phyloP scores from a whole-genome alignment of 1,140 invertebrate genomes.

The Sipha flava region DNA sequence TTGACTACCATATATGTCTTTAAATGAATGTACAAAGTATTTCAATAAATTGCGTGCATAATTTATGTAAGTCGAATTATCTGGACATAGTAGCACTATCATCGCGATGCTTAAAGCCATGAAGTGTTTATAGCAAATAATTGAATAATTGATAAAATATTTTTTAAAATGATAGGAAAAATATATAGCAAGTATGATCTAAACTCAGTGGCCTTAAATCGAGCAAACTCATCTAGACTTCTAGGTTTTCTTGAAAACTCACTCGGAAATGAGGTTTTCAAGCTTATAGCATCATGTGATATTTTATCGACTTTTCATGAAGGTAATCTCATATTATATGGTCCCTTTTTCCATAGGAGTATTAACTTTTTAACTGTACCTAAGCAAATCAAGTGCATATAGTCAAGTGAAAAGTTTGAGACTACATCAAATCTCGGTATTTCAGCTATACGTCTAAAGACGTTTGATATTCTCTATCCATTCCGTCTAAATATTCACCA shows the following conservation, averaged over 20 bases:
- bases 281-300: neutral
- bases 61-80: slow-evolving; percentile 32
- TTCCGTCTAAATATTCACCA: slow-evolving; percentile 36
- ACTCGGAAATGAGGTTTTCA: neutral
- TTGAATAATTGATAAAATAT: neutral
- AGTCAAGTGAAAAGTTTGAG: slow-evolving; percentile 41
- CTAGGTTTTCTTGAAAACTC: slow-evolving; percentile 31
- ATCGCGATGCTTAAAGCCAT: slow-evolving; percentile 30
- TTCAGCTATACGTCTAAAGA: slow-evolving; percentile 40
- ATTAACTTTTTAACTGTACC: slow-evolving; percentile 43
- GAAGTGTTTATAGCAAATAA: neutral
- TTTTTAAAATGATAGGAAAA: slow-evolving; percentile 41
- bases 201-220: slow-evolving; percentile 43
- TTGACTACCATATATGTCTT: slow-evolving; percentile 37
- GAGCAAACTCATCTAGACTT: slow-evolving; percentile 3
- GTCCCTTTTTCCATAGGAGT: slow-evolving; percentile 36
- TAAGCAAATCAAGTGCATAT: slow-evolving; percentile 36
- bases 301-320: neutral
- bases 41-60: slow-evolving; percentile 26
- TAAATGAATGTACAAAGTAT: slow-evolving; percentile 36
- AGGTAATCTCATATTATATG: neutral
- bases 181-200: slow-evolving; percentile 44
- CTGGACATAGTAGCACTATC: slow-evolving; percentile 37
- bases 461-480: slow-evolving; percentile 37
- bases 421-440: slow-evolving; percentile 42